A percentile compares a stretch with the other conserved stretches of the same genome.
Conservation (phyloP, 2,888 invertebrate genomes). For the Cecidostiba fungosa region DNA sequence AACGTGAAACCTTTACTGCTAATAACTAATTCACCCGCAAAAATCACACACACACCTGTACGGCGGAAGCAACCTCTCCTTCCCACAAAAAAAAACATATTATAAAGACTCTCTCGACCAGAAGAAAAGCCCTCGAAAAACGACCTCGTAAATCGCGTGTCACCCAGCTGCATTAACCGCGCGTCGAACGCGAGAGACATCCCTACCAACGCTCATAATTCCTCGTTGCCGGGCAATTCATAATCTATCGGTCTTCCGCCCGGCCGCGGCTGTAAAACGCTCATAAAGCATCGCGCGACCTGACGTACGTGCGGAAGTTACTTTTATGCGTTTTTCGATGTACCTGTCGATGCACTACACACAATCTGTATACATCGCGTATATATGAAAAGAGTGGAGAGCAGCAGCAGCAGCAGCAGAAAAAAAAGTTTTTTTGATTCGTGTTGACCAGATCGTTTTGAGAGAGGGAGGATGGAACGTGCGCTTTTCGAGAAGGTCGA, state of each 20-base stretch:
- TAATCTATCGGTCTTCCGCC: constrained; percentile 65
- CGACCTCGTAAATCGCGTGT: constrained; percentile 4
- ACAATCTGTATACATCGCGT: neutral
- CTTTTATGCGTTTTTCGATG: constrained; percentile 23
- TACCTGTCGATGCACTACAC: neutral
- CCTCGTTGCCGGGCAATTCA: constrained; percentile 65
- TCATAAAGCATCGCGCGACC: neutral
- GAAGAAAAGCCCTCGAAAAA: neutral
- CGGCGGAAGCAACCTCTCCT: no score
- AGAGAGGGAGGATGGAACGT: neutral
- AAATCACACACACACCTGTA: no score
- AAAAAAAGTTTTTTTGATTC: neutral
- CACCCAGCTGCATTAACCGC: neutral
- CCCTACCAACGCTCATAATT: constrained; percentile 60
- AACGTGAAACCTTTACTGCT: no score
- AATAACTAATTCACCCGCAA: no score
- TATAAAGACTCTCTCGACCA: neutral
- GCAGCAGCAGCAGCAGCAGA: neutral
- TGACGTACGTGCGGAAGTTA: constrained; percentile 12
- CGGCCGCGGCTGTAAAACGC: constrained; percentile 17
- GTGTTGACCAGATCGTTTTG: constrained; percentile 8
- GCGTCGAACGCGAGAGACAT: neutral
- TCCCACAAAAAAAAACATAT: no score
- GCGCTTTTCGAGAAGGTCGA: neutral
- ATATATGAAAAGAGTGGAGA: neutral